phyloP scores from a whole-genome alignment of 2,888 invertebrate genomes.

The Callyntrura guangdongensis region DNA sequence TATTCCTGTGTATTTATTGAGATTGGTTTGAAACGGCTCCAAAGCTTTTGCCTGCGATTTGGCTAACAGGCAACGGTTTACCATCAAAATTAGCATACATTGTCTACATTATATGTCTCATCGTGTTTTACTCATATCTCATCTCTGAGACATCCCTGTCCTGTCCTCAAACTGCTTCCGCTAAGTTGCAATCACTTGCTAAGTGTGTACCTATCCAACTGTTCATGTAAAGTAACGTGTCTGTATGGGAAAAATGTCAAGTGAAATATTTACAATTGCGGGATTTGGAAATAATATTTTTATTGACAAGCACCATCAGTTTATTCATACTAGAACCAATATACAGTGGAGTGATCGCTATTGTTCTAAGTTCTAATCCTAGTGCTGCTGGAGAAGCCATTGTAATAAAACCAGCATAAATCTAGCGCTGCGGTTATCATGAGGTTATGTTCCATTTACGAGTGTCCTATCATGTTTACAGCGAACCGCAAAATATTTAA shows the following conservation, averaged over 20 bases:
- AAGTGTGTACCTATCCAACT: not conserved
- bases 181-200: not conserved
- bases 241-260: conserved; percentile 20
- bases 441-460: conserved; percentile 31
- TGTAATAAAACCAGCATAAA: conserved; percentile 30
- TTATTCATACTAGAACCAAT: not conserved
- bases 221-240: not conserved
- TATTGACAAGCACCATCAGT: conserved; percentile 32
- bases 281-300: not conserved
- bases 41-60: not conserved
- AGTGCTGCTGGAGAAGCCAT: conserved; percentile 33
- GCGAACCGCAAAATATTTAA: not conserved
- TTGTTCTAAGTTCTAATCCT: too few relatives aligned
- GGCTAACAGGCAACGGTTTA: conserved; percentile 10
- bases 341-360: not conserved
- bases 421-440: conserved; percentile 52
- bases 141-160: not conserved
- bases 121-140: conserved; percentile 42
- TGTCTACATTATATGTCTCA: conserved; percentile 33
- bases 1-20: too few relatives aligned
- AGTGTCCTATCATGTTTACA: not conserved
- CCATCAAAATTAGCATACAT: not conserved
- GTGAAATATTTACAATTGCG: conserved; percentile 31
- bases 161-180: conserved; percentile 41
- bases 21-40: too few relatives aligned